Evolutionary conservation across 2,113 vertebrate species (phyloP).

Genomic region (Cebidichthys violaceus): DNA sequence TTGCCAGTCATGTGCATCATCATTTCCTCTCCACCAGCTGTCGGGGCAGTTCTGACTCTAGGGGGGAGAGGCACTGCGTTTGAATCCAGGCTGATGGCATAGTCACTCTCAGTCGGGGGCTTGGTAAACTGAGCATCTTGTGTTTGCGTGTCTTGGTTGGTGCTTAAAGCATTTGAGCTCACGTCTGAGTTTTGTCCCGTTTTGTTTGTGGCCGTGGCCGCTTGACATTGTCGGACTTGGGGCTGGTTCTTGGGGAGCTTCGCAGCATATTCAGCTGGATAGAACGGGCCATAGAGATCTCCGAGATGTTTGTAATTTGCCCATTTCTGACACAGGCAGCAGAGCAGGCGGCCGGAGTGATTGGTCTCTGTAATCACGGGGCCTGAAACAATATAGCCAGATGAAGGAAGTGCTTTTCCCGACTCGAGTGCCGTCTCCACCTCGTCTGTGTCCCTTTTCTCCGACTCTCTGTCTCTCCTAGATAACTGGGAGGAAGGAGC

Average conservation of each 20-base stretch:
- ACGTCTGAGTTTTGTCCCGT: constrained; percentile 70
- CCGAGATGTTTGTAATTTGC: constrained; percentile 98
- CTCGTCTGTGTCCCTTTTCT: constrained; percentile 77
- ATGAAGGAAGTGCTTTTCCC: constrained; percentile 93
- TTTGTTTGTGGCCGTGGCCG: constrained; percentile 65
- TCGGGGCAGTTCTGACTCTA: constrained; percentile 58
- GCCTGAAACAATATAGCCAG: constrained; percentile 92
- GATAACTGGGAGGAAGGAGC: constrained; percentile 76
- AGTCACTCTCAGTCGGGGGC: constrained; percentile 65
- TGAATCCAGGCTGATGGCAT: constrained; percentile 58
- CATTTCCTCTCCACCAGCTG: constrained; percentile 65
- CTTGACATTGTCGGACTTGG: constrained; percentile 81
- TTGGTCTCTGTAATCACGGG: constrained; percentile 92
- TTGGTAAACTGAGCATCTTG: constrained; percentile 67
- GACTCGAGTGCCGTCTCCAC: constrained; percentile 81
- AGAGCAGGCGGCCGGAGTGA: constrained; percentile 92
- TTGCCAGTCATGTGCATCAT: constrained; percentile 52
- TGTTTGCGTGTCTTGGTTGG: constrained; percentile 79
- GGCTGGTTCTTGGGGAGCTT: constrained; percentile 95
- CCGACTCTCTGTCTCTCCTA: constrained; percentile 79
- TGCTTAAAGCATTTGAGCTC: constrained; percentile 72
- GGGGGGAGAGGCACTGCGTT: constrained; percentile 57
- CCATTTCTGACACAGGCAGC: constrained; percentile 98
- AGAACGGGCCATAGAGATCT: constrained; percentile 98
- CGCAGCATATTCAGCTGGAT: constrained; percentile 94